Evolutionary conservation across 2,113 vertebrate species (phyloP), one percentile per base, ranked within the genome.

Genomic region (Silurus meridionalis): DNA sequence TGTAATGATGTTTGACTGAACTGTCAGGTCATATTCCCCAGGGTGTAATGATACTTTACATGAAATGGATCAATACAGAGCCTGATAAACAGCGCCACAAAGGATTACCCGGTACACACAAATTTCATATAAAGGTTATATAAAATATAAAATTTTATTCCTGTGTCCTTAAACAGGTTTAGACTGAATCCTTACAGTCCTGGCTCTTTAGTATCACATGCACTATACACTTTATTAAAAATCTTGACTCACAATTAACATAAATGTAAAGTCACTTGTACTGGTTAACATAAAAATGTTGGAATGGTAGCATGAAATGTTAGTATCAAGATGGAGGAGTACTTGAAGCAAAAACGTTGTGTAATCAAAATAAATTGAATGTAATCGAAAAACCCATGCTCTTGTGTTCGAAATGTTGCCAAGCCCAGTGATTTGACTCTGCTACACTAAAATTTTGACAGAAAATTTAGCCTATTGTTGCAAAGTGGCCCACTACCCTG

Each of bases 1-100:
- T 14, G 57, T 93, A 95, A 95, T 94, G 89, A 94, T 92, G 90
- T 88, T 90, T 93, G 93, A 95, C 93, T 94, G 91, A 93, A 91
- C 79, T 83, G 92, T 94, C 92, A 91, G 91, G 89, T 67, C 83
- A 94, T 93, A 94, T 92, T 92, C 94, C 92, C 93, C 84, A 82
- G 94, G 92, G 94, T 90, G 89, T 89, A 86, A 93, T 94, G 92
- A 94, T 93, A 92, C 92, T 94, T 94, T 92, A 93, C 88, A 89
- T 90, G 90, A 87, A 92, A 92, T 87, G 83, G 93, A 95, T 96
- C 95, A 88, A 96, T 94, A 88, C 82, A 52, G 82, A 87, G 86
- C 83, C 89, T 89, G 91, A 92, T 91, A 91, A 52, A 80, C 82
- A 88, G 89, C 52, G 64, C 57, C 88, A 88, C 85, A 91, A 89